Conservation (phyloP, 2,797 vertebrate species). For the Sorex maritimensis region DNA sequence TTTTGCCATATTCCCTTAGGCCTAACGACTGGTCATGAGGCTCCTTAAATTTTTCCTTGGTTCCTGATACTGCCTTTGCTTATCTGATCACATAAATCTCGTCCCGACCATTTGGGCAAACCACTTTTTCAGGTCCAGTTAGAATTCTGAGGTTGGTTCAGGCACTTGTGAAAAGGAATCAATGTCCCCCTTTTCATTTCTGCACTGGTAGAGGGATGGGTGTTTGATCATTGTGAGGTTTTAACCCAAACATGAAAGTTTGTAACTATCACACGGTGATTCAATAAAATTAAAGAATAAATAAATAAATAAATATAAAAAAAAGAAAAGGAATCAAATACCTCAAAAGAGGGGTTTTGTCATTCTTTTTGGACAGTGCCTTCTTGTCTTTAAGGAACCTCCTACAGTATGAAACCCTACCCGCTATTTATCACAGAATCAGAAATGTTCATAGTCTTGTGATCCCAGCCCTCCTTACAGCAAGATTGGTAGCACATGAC, state of each 20-base stretch:
- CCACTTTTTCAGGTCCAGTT: not conserved
- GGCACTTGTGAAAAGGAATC: not conserved
- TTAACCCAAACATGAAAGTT: too few relatives aligned
- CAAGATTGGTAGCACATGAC: not conserved
- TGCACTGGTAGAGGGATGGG: too few relatives aligned
- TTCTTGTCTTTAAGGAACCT: not conserved
- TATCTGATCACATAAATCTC: not conserved
- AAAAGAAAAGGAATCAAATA: not conserved
- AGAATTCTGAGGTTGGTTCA: not conserved
- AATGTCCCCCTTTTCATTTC: too few relatives aligned
- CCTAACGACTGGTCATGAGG: too few relatives aligned
- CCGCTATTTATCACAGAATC: not conserved
- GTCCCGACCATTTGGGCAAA: not conserved
- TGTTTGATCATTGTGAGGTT: too few relatives aligned
- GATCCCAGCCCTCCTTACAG: not conserved
- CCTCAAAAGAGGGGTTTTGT: not conserved
- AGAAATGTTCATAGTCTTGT: not conserved
- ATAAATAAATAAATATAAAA: too few relatives aligned
- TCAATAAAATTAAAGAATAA: too few relatives aligned
- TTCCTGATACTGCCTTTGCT: not conserved
- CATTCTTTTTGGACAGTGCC: not conserved
- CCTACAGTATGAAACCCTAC: not conserved
- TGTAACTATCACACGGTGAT: too few relatives aligned
- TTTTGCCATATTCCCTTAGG: slow-evolving; percentile 24
- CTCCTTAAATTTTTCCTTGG: not conserved